phyloP scores from a whole-genome alignment of 2,113 vertebrate species.

The Nipponia nippon region DNA sequence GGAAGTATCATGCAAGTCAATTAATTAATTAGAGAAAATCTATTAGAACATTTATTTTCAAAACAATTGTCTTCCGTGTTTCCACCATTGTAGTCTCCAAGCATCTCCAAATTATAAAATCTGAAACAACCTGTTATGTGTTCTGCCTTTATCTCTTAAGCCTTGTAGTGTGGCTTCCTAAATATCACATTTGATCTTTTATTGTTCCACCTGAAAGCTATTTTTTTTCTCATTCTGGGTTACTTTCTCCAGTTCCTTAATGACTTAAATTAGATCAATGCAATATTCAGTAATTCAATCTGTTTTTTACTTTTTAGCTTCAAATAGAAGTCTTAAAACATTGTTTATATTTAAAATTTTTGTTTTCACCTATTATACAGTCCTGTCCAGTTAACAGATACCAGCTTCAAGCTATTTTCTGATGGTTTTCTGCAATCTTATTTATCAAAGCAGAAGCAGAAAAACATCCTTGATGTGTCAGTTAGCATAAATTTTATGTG shows the following conservation, averaged over 20 bases:
- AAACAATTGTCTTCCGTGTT: neutral
- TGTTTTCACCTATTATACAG: neutral
- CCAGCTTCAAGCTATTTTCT: neutral
- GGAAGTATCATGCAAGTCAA: neutral
- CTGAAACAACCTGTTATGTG: neutral
- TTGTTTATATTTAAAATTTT: neutral
- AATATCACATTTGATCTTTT: neutral
- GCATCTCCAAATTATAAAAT: neutral
- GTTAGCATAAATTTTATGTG: neutral
- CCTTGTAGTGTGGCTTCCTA: neutral
- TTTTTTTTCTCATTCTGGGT: neutral
- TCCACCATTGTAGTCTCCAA: neutral
- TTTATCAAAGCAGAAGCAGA: neutral
- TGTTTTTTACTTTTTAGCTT: neutral
- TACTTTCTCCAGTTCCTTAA: neutral
- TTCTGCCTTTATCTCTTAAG: neutral
- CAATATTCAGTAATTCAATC: neutral
- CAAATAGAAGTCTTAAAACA: neutral
- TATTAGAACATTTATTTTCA: neutral
- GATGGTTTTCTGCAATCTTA: neutral
- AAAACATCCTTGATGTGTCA: neutral
- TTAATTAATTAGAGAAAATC: neutral
- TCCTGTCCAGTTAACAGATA: neutral
- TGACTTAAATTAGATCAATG: neutral
- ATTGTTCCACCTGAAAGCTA: neutral